These are phyloP conservation scores for Nasonia oneida DNA, from an alignment of 2,888 invertebrate species.

Conservation along the genomic window DNA sequence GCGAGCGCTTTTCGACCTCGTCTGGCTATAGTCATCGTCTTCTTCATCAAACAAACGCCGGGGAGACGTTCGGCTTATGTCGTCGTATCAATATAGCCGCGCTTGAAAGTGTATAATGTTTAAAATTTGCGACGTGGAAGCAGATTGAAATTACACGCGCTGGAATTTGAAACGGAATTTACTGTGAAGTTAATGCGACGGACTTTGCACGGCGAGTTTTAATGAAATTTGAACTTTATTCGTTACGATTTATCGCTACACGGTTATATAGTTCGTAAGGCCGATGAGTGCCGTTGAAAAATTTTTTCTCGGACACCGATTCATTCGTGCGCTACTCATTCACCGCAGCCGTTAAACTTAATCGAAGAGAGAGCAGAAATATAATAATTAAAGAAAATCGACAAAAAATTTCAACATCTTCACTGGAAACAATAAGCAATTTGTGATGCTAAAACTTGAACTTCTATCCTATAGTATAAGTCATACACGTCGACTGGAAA, in stretches of 20 bases:
- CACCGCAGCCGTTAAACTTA: neutral
- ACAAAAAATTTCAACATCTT: neutral
- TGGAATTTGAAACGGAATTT: neutral
- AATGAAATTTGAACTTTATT: constrained; percentile 8
- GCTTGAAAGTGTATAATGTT: neutral
- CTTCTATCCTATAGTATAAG: neutral
- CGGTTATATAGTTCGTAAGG: neutral
- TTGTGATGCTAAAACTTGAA: neutral
- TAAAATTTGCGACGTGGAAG: neutral
- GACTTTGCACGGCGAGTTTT: neutral
- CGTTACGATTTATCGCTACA: neutral
- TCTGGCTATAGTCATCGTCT: neutral
- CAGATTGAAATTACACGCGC: neutral
- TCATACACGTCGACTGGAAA: neutral
- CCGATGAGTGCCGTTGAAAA: neutral
- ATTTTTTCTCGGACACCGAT: too few species aligned
- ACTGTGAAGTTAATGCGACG: neutral
- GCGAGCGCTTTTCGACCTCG: neutral
- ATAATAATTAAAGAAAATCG: neutral
- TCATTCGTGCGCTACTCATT: neutral
- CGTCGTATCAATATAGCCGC: too few species aligned
- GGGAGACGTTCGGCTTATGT: too few species aligned
- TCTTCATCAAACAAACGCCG: constrained; percentile 14
- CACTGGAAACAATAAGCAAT: constrained; percentile 44
- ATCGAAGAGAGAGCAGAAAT: neutral